Base-by-base conservation (phyloP, 2,113 vertebrate genomes). In the Malaclemys terrapin region DNA sequence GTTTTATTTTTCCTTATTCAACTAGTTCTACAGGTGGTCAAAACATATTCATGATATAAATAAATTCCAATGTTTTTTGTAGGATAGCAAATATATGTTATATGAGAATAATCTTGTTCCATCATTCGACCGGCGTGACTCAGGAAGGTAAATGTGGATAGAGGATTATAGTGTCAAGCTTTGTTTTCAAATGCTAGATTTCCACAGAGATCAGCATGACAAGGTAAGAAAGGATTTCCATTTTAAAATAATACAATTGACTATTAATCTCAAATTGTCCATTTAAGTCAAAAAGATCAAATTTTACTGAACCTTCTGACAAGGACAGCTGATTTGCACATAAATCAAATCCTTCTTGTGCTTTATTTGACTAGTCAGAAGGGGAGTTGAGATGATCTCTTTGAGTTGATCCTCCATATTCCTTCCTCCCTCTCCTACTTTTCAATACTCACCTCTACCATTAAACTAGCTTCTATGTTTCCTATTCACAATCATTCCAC, bases 1-100 rank as follows among this genome's bases (percentile, higher is more conserved):
- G 59, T 62, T 62, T 62, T 62, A 16, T n/a, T 52, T 94, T 85
- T 94, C 69, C 56, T 50, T 93, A 90, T 38, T 76, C 56, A 84
- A 27, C 54, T 72, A 88, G 62, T 87, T 17, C 82, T 2, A 52
- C 20, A 91, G 1, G 5, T 84, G 38, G 22, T 53, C 75, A 80
- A 82, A 93, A 92, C 89, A 56, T 20, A 54, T 52, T 56, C 19
- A 88, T 75, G 52, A 57, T 81, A 83, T 89, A 94, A 89, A n/a
- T n/a, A 80, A 83, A 93, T 76, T 35, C 31, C 65, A 38, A 7
- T 38, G 13, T 5, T 47, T 76, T 93, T 81, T 82, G 4, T 65
- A 80, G 47, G 53, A 45, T 10, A 76, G 62, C 52, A 88, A 80
- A 45, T 56, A 87, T 1, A 52, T 25, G 24, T 83, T 22, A 49